Evolutionary conservation across 2,113 vertebrate genomes (phyloP).

Genomic region (Manacus vitellinus): DNA sequence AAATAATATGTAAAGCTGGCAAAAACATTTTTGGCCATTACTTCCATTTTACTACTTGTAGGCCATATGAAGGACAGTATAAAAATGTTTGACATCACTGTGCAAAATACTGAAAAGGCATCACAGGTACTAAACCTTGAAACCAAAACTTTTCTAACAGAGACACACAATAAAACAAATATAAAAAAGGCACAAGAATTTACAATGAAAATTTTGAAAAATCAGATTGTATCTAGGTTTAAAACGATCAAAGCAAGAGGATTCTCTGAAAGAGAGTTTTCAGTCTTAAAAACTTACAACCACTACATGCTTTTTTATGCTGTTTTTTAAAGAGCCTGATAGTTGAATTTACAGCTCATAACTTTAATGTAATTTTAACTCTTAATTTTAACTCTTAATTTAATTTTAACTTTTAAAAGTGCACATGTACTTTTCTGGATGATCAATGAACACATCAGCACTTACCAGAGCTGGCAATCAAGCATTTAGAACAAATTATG

Average conservation of each 20-base stretch:
- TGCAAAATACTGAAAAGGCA: background rate
- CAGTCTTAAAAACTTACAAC: conserved; percentile 28
- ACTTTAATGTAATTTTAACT: background rate
- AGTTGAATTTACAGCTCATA: background rate
- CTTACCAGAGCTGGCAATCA: background rate
- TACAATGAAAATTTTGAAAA: background rate
- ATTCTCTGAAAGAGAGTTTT: conserved; percentile 4
- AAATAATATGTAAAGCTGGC: background rate
- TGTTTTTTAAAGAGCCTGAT: background rate
- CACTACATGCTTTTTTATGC: background rate
- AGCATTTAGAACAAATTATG: conserved; percentile 1
- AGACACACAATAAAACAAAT: background rate
- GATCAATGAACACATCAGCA: background rate
- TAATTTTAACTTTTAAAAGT: background rate
- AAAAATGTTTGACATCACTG: background rate
- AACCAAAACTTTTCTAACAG: background rate
- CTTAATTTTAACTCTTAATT: background rate
- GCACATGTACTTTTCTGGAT: background rate
- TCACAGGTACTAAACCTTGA: background rate
- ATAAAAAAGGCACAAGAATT: background rate
- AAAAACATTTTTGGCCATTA: background rate
- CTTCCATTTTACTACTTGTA: background rate
- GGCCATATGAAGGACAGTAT: background rate
- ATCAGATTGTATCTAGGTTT: conserved; percentile 1
- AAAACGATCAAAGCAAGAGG: background rate